These are phyloP conservation scores for Onychostoma macrolepis DNA, from an alignment of 2,113 vertebrate genomes.

Conservation along the genomic window DNA sequence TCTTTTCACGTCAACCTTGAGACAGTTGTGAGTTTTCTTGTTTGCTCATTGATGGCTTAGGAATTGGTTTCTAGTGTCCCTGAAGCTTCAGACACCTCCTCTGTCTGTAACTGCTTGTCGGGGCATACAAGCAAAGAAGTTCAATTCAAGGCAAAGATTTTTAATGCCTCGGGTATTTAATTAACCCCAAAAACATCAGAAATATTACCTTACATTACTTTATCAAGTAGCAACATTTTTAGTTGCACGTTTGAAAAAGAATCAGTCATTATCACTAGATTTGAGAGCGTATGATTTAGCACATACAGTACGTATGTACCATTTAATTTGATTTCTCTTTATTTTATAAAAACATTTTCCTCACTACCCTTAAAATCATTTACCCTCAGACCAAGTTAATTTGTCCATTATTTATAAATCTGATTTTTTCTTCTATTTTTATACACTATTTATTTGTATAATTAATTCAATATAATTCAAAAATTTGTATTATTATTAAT, in stretches of 20 bases:
- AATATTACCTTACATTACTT: background rate
- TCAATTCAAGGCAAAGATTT: background rate
- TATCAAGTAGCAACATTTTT: background rate
- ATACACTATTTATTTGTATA: too few species aligned
- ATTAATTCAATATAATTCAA: too few species aligned
- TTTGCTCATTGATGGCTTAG: slow-evolving; percentile 42
- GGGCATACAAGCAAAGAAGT: slow-evolving; percentile 22
- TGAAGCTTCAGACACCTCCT: slow-evolving; percentile 21
- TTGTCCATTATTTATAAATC: background rate
- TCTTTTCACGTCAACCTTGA: slow-evolving; percentile 40
- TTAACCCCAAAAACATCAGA: background rate
- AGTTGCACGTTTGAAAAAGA: background rate
- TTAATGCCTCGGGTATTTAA: background rate
- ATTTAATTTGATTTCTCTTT: background rate
- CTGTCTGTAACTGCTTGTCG: slow-evolving; percentile 21
- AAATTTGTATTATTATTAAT: too few species aligned
- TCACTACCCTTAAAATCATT: background rate
- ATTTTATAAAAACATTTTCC: background rate
- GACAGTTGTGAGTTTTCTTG: slow-evolving; percentile 40
- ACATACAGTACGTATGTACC: background rate
- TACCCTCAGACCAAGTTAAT: background rate
- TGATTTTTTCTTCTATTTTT: too few species aligned
- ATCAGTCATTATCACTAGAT: background rate
- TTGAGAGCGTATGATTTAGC: background rate
- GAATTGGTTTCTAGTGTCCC: slow-evolving; percentile 43